Base-by-base conservation (phyloP, 2,888 invertebrate genomes). In the Beris morrisii region DNA sequence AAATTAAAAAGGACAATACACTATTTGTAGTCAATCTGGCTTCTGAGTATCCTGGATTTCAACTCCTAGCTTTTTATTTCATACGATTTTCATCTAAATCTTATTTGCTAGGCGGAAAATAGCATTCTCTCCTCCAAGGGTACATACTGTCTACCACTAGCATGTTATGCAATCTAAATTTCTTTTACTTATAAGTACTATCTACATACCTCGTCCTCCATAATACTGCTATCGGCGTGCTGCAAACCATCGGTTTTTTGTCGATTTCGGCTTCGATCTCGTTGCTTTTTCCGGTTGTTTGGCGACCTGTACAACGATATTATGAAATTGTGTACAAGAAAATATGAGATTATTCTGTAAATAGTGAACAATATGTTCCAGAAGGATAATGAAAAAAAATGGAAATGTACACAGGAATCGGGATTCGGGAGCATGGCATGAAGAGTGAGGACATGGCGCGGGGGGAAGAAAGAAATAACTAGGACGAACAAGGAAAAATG, bases 201-300 rank as follows among this genome's bases (percentile, higher is more conserved):
- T 38, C 38, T 61, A 69, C 67, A 59, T 73, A 81, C 81, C 78
- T 80, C 80, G 71, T 81, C 79, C 67, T 80, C 79, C 77, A 79
- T 78, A 64, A 79, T 75, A 71, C 77, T 79, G 70, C 79, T 79
- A 70, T 79, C 79, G 66, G 77, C 77, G 74, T 77, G 79, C 71
- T 79, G 78, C 67, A 78, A 72, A 50, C 76, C 77, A 73, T 80
- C 79, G 61, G 77, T 75, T 57, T 77, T 78, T 59, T 79, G 77
- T 64, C 78, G 75, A 71, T 73, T 79, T 48, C 78, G 75, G 67
- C 74, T 76, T 68, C 74, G 75, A 68, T 76, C 76, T 70, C 77
- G 77, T 65, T 76, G 77, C 67, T 77, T 76, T 66, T 77, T 75
- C 69, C 53, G 65, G 48, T 43, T 65, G 44, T 50, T 65, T 9